Conservation (phyloP, 2,888 invertebrate species). For the Epirrhoe tristata region DNA sequence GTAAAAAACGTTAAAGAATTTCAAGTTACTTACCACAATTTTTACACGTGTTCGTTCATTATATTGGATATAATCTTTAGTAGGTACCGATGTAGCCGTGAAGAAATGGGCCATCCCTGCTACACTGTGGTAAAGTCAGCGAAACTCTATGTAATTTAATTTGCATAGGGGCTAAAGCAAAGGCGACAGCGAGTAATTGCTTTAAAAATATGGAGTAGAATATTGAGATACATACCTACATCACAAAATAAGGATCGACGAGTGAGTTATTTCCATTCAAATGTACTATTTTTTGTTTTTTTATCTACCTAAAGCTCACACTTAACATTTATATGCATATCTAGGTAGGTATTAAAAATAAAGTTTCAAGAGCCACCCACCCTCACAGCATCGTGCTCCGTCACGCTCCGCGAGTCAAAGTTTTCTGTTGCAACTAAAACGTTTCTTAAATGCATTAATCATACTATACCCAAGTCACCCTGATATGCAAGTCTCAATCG, state of each 20-base stretch:
- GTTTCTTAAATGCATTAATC: slow-evolving; percentile 76
- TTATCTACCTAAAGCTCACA: background rate
- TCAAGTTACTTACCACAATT: slow-evolving; percentile 35
- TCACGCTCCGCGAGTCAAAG: slow-evolving; percentile 71
- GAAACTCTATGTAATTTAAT: slow-evolving; percentile 77
- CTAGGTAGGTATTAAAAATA: slow-evolving; percentile 38
- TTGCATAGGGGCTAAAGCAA: slow-evolving; percentile 73
- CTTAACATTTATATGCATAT: slow-evolving; percentile 3
- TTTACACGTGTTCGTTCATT: slow-evolving; percentile 45
- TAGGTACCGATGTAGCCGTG: slow-evolving; percentile 47
- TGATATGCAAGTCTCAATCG: slow-evolving; percentile 61
- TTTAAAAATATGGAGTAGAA: slow-evolving; percentile 11
- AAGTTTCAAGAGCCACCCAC: slow-evolving; percentile 55
- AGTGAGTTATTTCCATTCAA: background rate
- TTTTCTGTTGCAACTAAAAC: slow-evolving; percentile 72
- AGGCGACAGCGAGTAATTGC: slow-evolving; percentile 55
- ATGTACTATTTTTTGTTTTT: background rate
- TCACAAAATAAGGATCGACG: background rate
- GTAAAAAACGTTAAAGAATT: slow-evolving; percentile 15
- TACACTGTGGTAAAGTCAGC: slow-evolving; percentile 70
- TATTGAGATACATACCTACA: slow-evolving; percentile 17
- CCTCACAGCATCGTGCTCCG: slow-evolving; percentile 59
- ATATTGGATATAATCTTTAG: slow-evolving; percentile 45
- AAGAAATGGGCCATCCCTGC: slow-evolving; percentile 67
- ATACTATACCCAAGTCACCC: slow-evolving; percentile 59